A percentile compares a stretch with the other conserved stretches of the same genome.
phyloP scores from a whole-genome alignment of 2,797 vertebrate genomes.

The Phataginus tetradactyla region DNA sequence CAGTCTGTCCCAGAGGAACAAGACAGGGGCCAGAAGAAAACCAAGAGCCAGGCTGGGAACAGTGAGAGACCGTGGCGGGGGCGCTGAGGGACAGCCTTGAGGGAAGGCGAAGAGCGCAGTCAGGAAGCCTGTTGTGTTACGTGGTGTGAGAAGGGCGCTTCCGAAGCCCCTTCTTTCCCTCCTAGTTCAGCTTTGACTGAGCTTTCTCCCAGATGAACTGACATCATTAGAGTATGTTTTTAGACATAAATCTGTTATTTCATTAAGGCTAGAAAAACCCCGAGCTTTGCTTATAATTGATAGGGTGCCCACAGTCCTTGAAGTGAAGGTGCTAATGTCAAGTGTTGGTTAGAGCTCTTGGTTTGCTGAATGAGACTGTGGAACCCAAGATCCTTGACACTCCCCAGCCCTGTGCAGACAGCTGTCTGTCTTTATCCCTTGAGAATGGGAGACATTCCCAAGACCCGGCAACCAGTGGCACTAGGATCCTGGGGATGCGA shows the following conservation, averaged over 20 bases:
- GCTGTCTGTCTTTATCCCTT: conserved; percentile 74
- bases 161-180: background rate
- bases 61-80: background rate
- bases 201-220: background rate
- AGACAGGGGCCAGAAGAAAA: background rate
- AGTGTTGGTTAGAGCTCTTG: conserved; percentile 51
- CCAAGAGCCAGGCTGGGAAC: background rate
- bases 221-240: background rate
- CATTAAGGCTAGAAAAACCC: conserved; percentile 4
- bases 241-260: background rate
- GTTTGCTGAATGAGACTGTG: conserved; percentile 73
- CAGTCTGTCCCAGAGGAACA: background rate
- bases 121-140: background rate
- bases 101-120: background rate
- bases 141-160: background rate
- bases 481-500: rapidly evolving
- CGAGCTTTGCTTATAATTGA: conserved; percentile 9
- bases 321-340: background rate
- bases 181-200: background rate
- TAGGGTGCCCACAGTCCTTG: background rate
- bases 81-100: background rate
- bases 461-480: conserved; percentile 51
- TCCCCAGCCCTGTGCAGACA: conserved; percentile 18
- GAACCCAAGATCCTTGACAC: conserved; percentile 1
- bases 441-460: conserved; percentile 60